Base-by-base conservation (phyloP, 1,140 invertebrate species). In the Ceratina japonica region DNA sequence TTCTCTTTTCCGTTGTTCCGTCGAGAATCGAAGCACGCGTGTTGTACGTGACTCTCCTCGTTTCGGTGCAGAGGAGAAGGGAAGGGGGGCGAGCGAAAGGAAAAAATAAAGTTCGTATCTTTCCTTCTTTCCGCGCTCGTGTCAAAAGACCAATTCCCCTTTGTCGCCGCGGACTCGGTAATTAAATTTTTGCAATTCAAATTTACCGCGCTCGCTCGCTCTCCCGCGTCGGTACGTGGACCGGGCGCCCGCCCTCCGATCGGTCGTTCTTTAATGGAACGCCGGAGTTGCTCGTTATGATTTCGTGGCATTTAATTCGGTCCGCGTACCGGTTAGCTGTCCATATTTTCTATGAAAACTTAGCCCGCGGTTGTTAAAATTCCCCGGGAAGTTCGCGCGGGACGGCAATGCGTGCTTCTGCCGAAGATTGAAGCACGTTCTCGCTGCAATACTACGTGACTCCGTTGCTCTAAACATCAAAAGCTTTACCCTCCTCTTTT, bases 371-470 rank as follows among this genome's bases (percentile, higher is more conserved):
- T 80, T 75, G 84, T 85, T 82, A 79, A 78, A 71, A 75, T 81
- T 74, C 73, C 54, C 31, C 62, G 51, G 24, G 5, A 84, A 84
- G 37, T 81, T 81, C 16, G 20, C 24, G 49, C 80, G 61, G 52
- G 75, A 81, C 78, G 71, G 73, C 82, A 59, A 64, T 75, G 58
- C 68, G 69, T 68, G 54, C 61, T 52, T 31, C 24, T 59, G 37
- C 22, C 71, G 77, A 79, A 74, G 62, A 79, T 79, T 79, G 70
- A 74, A 77, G 74, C 79, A 80, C 79, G 79, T 80, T 76, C 58
- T n/a, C 54, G 65, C 74, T 80, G 73, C 73, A 69, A 76, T 63
- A 63, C 59, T 80, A 80, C 79, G 79, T 80, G 79, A 80, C 79
- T 70, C 59, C 24, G 64, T 52, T 51, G 22, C 31, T 58, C 62